Conservation (phyloP, 2,888 invertebrate species). For the Creontiades dilutus region DNA sequence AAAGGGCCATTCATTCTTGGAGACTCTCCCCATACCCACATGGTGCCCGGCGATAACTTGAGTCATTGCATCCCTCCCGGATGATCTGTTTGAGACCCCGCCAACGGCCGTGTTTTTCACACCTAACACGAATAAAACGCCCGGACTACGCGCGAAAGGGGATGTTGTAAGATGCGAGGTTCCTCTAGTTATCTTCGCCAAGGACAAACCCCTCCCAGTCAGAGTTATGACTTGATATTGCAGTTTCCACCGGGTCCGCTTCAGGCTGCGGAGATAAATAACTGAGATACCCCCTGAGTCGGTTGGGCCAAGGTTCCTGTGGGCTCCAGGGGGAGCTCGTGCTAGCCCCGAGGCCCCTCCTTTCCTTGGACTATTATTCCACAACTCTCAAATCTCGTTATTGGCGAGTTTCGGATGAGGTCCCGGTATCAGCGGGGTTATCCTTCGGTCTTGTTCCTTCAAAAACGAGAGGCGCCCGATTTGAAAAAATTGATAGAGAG, state of each 20-base stretch:
- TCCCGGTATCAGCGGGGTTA: slow-evolving; percentile 19
- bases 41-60: neutral
- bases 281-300: slow-evolving; percentile 7
- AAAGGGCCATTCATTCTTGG: neutral
- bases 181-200: slow-evolving; percentile 18
- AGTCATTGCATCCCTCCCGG: slow-evolving; percentile 13
- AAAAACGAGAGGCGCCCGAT: slow-evolving; percentile 18
- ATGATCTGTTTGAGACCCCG: neutral
- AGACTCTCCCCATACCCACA: neutral
- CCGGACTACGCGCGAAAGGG: neutral
- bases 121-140: slow-evolving; percentile 4
- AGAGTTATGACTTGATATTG: slow-evolving; percentile 52
- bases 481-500: slow-evolving; percentile 16
- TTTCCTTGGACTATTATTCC: slow-evolving; percentile 55
- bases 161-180: slow-evolving; percentile 10
- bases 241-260: slow-evolving; percentile 32
- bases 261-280: slow-evolving; percentile 6
- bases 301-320: neutral
- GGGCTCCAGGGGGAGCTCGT: slow-evolving; percentile 31
- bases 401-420: slow-evolving; percentile 26
- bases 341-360: slow-evolving; percentile 45
- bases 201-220: slow-evolving; percentile 47
- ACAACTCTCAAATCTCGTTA: slow-evolving; percentile 51
- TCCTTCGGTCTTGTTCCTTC: neutral
- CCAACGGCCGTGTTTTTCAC: slow-evolving; percentile 6